These are phyloP conservation scores for Lepus townsendii DNA, from an alignment of 2,797 vertebrate species.

Conservation along the genomic window DNA sequence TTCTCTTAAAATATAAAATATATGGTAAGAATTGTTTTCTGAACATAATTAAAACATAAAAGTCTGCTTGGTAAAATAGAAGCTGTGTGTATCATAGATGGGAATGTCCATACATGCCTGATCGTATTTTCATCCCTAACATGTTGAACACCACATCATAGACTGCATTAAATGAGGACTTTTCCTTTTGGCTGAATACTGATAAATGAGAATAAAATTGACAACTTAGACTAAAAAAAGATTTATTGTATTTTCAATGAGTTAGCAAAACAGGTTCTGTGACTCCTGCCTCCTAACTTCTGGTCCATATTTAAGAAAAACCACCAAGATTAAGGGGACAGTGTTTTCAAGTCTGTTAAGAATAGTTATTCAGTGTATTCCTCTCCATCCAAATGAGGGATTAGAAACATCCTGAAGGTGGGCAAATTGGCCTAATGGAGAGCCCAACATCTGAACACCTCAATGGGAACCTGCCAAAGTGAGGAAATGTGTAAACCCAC, in stretches of 20 bases:
- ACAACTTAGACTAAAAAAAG: neutral
- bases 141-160: neutral
- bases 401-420: neutral
- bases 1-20: neutral
- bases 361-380: neutral
- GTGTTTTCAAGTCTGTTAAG: neutral
- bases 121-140: neutral
- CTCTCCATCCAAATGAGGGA: neutral
- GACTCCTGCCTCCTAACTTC: neutral
- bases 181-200: neutral
- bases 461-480: neutral
- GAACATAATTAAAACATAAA: neutral
- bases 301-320: neutral
- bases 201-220: conserved; percentile 47
- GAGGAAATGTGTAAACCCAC: neutral
- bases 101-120: neutral
- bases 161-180: neutral
- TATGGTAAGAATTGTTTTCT: neutral
- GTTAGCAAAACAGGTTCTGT: neutral
- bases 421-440: neutral
- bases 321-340: neutral
- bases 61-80: neutral
- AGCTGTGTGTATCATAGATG: neutral
- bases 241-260: neutral
- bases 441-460: neutral